These are phyloP conservation scores for Enteromius trimaculatus DNA, from an alignment of 2,797 vertebrate genomes.

Conservation along the genomic window DNA sequence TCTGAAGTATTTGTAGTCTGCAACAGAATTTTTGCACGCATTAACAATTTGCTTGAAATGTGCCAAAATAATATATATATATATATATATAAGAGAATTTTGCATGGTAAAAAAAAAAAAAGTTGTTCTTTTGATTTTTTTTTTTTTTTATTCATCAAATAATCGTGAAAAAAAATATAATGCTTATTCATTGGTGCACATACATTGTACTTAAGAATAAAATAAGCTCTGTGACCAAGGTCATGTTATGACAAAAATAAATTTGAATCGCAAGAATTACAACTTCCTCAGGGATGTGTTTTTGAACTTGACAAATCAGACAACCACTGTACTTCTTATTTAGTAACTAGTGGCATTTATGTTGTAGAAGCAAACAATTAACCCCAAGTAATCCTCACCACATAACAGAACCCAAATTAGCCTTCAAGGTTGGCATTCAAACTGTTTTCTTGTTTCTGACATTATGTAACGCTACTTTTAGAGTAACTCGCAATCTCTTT, in stretches of 20 bases:
- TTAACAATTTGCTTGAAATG: background rate
- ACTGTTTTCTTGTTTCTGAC: background rate
- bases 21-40: too few species aligned
- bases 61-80: too few species aligned
- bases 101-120: background rate
- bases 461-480: background rate
- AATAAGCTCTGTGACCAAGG: background rate
- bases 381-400: background rate
- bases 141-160: background rate
- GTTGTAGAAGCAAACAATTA: background rate
- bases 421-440: background rate
- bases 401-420: background rate
- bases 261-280: background rate
- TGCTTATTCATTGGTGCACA: background rate
- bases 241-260: background rate
- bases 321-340: background rate
- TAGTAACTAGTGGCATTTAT: background rate
- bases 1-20: background rate
- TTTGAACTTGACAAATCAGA: background rate
- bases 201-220: background rate
- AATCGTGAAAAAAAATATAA: background rate
- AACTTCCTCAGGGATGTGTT: background rate
- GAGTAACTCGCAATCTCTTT: background rate
- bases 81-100: background rate
- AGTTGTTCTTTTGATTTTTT: background rate